Percentiles rank a stretch among this genome's conserved stretches.
These are phyloP conservation scores for Caenorhabditis sinica DNA, from an alignment of 2,888 invertebrate genomes.

Conservation along the genomic window DNA sequence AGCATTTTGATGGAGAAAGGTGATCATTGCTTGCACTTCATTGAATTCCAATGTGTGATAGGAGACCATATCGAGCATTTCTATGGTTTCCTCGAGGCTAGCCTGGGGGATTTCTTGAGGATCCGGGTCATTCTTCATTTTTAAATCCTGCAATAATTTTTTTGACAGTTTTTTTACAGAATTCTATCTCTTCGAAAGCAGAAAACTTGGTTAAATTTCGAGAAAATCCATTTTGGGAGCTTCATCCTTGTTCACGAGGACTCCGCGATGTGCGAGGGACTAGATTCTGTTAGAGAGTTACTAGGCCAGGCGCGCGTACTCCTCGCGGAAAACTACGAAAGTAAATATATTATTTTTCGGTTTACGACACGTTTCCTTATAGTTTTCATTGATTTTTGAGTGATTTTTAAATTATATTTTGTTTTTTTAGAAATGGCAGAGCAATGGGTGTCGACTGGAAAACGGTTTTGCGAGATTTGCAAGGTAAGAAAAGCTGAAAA, in stretches of 20 bases:
- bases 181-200: no score
- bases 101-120: no score
- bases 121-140: no score
- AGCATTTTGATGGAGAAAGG: background rate
- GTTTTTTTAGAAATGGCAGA: constrained; percentile 76
- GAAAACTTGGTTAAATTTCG: background rate
- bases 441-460: constrained; percentile 94
- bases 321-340: constrained; percentile 16
- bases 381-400: background rate
- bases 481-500: constrained; percentile 86
- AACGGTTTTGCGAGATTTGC: constrained; percentile 97
- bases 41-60: background rate
- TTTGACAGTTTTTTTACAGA: no score
- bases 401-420: background rate
- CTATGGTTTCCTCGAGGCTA: background rate
- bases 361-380: constrained; percentile 10
- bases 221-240: background rate
- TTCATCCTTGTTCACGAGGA: constrained; percentile 41
- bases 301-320: constrained; percentile 1
- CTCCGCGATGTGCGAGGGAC: background rate
- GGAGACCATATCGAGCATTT: background rate
- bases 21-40: background rate
- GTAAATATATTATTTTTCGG: background rate
- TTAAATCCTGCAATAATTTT: background rate
- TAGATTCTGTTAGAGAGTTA: no score